Percentiles rank a stretch among this genome's conserved stretches.
These are phyloP conservation scores for Thereva unica DNA, from an alignment of 2,888 invertebrate species.

Conservation along the genomic window DNA sequence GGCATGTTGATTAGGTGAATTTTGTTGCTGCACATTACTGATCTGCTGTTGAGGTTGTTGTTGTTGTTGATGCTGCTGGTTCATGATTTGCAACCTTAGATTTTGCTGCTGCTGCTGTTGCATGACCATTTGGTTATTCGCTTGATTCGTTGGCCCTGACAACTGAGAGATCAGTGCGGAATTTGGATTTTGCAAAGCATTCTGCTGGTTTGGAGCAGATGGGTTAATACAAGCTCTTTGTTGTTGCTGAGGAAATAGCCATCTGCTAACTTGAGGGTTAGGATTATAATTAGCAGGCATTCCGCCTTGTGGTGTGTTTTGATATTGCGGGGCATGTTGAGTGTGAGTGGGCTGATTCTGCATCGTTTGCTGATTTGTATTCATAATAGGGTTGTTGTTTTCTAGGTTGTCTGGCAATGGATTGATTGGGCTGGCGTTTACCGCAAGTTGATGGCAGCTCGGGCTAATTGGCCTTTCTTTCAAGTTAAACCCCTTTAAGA, in stretches of 20 bases:
- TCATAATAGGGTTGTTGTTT: slow-evolving; percentile 39
- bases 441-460: slow-evolving; percentile 43
- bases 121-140: slow-evolving; percentile 45
- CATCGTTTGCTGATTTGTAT: slow-evolving; percentile 41
- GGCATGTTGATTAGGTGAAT: slow-evolving; percentile 47
- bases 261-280: slow-evolving; percentile 46
- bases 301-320: slow-evolving; percentile 53
- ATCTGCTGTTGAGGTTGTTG: slow-evolving; percentile 51
- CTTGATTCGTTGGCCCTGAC: slow-evolving; percentile 62
- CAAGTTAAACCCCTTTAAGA: slow-evolving; percentile 73
- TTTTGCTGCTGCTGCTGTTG: slow-evolving; percentile 51
- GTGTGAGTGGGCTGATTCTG: slow-evolving; percentile 23
- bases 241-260: slow-evolving; percentile 42
- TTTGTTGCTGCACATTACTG: slow-evolving; percentile 53
- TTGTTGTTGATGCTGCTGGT: slow-evolving; percentile 58
- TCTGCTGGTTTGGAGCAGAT: slow-evolving; percentile 37
- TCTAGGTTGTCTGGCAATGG: slow-evolving; percentile 38
- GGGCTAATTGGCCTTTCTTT: slow-evolving; percentile 73
- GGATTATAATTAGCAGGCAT: slow-evolving; percentile 53
- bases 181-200: slow-evolving; percentile 52
- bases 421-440: slow-evolving; percentile 48
- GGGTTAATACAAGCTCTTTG: slow-evolving; percentile 40
- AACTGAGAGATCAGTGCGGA: slow-evolving; percentile 67
- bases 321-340: slow-evolving; percentile 51
- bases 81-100: slow-evolving; percentile 53